These are phyloP conservation scores for Batillaria attramentaria DNA, from an alignment of 1,140 invertebrate species.

Conservation along the genomic window DNA sequence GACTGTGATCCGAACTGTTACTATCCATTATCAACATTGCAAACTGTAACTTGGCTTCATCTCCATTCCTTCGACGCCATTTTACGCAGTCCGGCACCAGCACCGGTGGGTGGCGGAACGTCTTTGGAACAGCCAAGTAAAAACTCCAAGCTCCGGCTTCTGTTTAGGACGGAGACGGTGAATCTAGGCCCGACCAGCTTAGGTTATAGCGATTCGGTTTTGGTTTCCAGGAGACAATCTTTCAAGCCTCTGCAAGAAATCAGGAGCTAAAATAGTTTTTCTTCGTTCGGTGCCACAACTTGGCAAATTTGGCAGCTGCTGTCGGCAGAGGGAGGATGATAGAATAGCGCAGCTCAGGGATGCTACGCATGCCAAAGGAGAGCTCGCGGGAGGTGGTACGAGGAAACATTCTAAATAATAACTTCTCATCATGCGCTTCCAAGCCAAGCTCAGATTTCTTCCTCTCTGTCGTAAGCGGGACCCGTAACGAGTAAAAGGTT, in stretches of 20 bases:
- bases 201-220: too few species aligned
- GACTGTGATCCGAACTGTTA: constrained; percentile 41
- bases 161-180: too few species aligned
- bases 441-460: too few species aligned
- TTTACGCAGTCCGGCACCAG: constrained; percentile 1
- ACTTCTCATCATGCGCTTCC: constrained; percentile 14
- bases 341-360: constrained; percentile 11
- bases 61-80: background rate
- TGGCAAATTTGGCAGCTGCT: background rate
- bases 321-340: background rate
- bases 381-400: background rate
- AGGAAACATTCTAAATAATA: constrained; percentile 6
- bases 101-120: background rate
- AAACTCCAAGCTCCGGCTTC: too few species aligned
- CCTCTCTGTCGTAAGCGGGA: too few species aligned
- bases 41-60: constrained; percentile 8
- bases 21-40: constrained; percentile 38
- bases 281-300: background rate
- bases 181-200: too few species aligned
- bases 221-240: too few species aligned
- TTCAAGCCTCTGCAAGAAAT: too few species aligned
- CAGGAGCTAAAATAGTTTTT: too few species aligned
- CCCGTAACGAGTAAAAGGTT: too few species aligned
- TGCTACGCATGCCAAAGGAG: constrained; percentile 13
- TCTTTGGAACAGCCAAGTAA: constrained; percentile 7